These are phyloP conservation scores for Metopia argyrocephala DNA, from an alignment of 2,888 invertebrate species.

Conservation along the genomic window DNA sequence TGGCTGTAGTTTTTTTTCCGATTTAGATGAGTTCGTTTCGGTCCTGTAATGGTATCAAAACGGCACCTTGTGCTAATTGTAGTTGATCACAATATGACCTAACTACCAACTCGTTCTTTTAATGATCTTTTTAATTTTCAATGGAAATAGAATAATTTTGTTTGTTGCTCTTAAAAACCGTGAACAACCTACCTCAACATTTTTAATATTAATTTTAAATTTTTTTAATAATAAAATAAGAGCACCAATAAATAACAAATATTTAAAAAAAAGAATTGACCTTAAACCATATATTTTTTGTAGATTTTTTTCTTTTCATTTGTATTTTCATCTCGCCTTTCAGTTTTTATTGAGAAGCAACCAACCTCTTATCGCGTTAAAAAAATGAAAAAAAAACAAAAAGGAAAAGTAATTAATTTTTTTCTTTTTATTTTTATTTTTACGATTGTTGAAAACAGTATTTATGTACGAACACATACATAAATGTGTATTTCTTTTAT, in stretches of 20 bases:
- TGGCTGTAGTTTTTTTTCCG: too few species aligned
- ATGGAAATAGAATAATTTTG: background rate
- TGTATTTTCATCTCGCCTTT: background rate
- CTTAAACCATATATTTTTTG: constrained; percentile 46
- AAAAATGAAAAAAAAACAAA: background rate
- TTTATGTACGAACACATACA: background rate
- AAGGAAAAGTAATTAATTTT: background rate
- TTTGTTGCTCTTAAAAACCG: background rate
- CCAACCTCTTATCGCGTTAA: background rate
- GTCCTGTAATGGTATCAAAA: too few species aligned
- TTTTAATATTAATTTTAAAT: constrained; percentile 11
- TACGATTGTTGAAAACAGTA: background rate
- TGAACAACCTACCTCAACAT: constrained; percentile 49
- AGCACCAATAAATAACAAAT: background rate
- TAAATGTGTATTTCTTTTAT: background rate
- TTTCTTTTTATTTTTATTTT: background rate
- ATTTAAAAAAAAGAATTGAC: constrained; percentile 50
- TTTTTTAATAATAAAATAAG: background rate
- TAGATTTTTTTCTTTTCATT: background rate
- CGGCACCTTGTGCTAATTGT: too few species aligned
- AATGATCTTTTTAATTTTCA: background rate
- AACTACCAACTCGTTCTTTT: too few species aligned
- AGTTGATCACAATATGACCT: too few species aligned
- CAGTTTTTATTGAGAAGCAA: too few species aligned
- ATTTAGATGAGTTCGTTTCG: too few species aligned